phyloP scores from a whole-genome alignment of 2,113 vertebrate genomes.

The Oostethus manadensis region DNA sequence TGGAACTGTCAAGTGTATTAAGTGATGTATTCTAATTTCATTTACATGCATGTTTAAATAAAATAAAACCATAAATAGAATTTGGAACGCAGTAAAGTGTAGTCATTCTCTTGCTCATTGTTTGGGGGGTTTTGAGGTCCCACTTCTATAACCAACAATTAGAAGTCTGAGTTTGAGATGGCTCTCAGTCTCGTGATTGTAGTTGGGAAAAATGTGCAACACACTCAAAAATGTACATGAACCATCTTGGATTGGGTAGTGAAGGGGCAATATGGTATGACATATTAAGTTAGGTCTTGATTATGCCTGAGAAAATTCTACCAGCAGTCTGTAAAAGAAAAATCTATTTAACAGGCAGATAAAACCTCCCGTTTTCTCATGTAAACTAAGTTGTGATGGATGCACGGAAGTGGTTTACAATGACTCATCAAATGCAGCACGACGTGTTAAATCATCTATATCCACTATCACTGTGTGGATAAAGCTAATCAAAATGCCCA shows the following conservation, averaged over 20 bases:
- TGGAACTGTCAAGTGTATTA: too few relatives aligned
- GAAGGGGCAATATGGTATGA: too few relatives aligned
- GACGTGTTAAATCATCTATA: constrained; percentile 1
- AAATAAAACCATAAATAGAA: too few relatives aligned
- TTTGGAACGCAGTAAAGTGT: too few relatives aligned
- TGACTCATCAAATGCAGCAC: constrained; percentile 1
- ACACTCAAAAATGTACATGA: neutral
- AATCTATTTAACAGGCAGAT: constrained; percentile 5
- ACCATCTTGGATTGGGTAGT: neutral
- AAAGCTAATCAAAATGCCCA: neutral
- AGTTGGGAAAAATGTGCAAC: neutral
- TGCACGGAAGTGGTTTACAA: neutral
- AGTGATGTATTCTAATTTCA: too few relatives aligned
- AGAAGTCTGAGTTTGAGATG: too few relatives aligned
- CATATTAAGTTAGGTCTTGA: neutral
- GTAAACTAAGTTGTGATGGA: constrained; percentile 4
- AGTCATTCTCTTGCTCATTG: too few relatives aligned
- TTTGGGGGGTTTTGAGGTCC: too few relatives aligned
- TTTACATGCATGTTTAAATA: too few relatives aligned
- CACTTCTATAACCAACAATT: too few relatives aligned
- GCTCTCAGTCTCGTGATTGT: neutral
- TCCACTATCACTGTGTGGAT: neutral
- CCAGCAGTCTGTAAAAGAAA: constrained; percentile 1
- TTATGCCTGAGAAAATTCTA: neutral
- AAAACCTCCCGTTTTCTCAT: constrained; percentile 1